Conservation (phyloP, 1,140 invertebrate species). For the Hylaeus volcanicus region DNA sequence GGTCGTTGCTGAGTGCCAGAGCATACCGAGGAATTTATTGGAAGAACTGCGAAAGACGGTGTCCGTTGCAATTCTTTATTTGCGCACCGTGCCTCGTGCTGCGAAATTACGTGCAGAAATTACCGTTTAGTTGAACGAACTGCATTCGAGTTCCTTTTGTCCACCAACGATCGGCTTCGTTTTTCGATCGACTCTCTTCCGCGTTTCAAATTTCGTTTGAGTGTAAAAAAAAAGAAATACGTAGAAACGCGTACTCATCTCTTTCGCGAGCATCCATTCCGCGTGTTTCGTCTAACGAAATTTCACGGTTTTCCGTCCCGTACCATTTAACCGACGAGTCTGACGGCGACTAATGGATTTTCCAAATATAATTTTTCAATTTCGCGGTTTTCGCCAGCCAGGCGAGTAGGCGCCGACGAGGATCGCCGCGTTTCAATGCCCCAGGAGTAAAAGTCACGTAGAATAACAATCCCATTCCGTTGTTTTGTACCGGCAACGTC, state of each 20-base stretch:
- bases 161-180: not conserved
- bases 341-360: slow-evolving; percentile 13
- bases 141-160: too few relatives aligned
- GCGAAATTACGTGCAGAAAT: not conserved
- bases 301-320: not conserved
- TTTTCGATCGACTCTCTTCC: not conserved
- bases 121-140: not conserved
- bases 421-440: not conserved
- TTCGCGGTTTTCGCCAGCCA: too few relatives aligned
- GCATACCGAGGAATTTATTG: slow-evolving; percentile 16
- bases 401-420: not conserved
- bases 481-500: not conserved
- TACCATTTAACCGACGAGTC: too few relatives aligned
- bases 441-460: not conserved
- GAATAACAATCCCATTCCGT: slow-evolving; percentile 3
- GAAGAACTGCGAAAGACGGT: too few relatives aligned
- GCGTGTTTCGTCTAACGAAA: not conserved
- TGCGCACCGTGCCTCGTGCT: not conserved
- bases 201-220: not conserved
- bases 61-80: not conserved
- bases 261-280: not conserved
- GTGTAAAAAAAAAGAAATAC: not conserved
- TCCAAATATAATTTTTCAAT: not conserved
- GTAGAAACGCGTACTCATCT: too few relatives aligned
- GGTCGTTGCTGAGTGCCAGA: not conserved